phyloP scores from a whole-genome alignment of 2,113 vertebrate species.

The Oenanthe oenanthe region DNA sequence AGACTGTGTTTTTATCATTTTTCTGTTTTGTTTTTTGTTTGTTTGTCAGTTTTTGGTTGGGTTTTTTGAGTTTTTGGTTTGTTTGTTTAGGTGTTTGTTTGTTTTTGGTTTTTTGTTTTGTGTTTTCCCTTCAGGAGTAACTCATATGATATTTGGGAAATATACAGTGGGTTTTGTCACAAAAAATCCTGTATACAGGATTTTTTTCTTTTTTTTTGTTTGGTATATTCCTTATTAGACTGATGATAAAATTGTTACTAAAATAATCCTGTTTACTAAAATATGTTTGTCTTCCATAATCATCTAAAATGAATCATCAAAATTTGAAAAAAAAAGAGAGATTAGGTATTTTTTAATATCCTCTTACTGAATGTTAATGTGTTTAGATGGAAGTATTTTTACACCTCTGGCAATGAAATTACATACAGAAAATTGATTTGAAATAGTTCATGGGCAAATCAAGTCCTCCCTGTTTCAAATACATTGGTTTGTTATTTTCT shows the following conservation, averaged over 20 bases:
- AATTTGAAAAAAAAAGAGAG: not conserved
- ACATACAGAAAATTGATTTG: not conserved
- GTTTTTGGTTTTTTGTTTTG: not conserved
- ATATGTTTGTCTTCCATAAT: not conserved
- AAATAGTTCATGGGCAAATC: not conserved
- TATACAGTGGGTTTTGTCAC: not conserved
- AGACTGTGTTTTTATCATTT: fast-evolving
- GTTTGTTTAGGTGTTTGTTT: not conserved
- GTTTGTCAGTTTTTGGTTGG: not conserved
- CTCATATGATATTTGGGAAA: not conserved
- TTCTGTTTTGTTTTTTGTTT: not conserved
- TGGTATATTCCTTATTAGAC: not conserved
- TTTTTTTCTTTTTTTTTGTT: not conserved
- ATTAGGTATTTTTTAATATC: not conserved
- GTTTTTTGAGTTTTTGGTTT: not conserved
- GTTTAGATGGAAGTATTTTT: not conserved
- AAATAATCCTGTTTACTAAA: no score
- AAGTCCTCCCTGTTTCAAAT: not conserved
- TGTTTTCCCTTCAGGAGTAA: not conserved
- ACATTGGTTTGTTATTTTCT: not conserved
- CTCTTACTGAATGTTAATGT: not conserved
- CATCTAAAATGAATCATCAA: not conserved
- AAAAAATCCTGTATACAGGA: no score
- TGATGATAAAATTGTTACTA: not conserved
- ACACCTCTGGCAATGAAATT: not conserved